Evolutionary conservation across 2,113 vertebrate genomes (phyloP), one percentile per base, ranked within the genome.

Genomic region (Gorilla gorilla): DNA sequence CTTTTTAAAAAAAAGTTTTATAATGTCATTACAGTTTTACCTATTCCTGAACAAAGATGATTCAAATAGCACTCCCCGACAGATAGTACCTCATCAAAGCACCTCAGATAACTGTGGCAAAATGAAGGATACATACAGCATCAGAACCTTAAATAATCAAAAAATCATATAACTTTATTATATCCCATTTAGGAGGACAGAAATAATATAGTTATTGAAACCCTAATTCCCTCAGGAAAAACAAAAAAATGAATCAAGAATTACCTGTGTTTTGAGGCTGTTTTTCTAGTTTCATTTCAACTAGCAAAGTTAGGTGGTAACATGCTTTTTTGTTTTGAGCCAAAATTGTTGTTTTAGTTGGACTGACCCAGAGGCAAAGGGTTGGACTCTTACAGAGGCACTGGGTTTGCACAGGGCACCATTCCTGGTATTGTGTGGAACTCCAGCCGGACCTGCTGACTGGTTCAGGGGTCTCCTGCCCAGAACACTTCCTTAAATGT

Each of bases 241-340:
- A 57, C 48, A 50, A n/a, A 55, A 12, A 1, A 0, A 1, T 86
- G 59, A 95, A n/a, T 89, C 48, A 68, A 76, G 50, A 30, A 81
- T 25, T 40, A 68, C 12, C 40, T 70, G 48, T 70, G 13, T 76
- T 76, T 20, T 70, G 8, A 85, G 57, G 45, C 45, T 89, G 72
- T 85, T 83, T 93, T 88, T 43, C 70, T 50, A 89, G 45, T 59
- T 89, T 91, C 61, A 45, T 75, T 89, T 83, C 61, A 68, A 75
- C 70, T 68, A 59, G 73, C 30, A 70, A 55, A 55, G 25, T 76
- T 85, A 32, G 25, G 50, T 66, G 30, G 38, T 43, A 61, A 27
- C 55, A 16, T 40, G 66, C 43, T n/a, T 64, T 81, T 97, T 81
- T 48, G 25, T 89, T 96, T 3, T 43, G 43, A 81, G 73, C 57